Conservation (phyloP, 2,888 invertebrate genomes). For the Ellobium chinense region DNA sequence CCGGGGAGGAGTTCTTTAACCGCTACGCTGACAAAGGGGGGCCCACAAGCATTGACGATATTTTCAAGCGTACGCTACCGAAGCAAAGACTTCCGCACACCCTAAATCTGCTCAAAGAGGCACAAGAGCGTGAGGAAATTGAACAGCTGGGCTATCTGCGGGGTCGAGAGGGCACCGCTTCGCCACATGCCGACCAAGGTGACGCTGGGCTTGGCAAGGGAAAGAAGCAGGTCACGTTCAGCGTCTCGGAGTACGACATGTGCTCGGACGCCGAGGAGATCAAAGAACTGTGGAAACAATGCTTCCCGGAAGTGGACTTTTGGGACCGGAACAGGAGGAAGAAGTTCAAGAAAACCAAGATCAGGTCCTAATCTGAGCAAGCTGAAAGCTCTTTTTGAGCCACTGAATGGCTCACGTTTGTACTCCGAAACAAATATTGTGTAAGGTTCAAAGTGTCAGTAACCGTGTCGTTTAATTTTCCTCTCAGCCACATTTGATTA, state of each 20-base stretch:
- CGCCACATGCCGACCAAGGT: neutral
- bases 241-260: conserved; percentile 15
- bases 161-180: neutral
- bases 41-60: conserved; percentile 32
- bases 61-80: conserved; percentile 29
- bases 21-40: conserved; percentile 21
- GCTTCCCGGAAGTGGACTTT: conserved; percentile 37
- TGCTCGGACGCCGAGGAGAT: conserved; percentile 30
- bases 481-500: too few relatives aligned
- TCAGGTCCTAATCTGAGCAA: neutral
- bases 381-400: neutral
- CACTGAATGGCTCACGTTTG: too few relatives aligned
- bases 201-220: neutral
- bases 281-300: conserved; percentile 19
- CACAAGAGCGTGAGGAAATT: neutral
- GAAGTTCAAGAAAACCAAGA: conserved; percentile 24
- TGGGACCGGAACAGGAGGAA: conserved; percentile 21
- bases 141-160: conserved; percentile 10
- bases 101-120: neutral
- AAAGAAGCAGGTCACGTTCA: neutral
- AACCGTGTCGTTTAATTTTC: too few relatives aligned
- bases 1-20: conserved; percentile 7
- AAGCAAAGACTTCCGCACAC: neutral
- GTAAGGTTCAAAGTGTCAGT: too few relatives aligned
- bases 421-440: too few relatives aligned